phyloP scores from a whole-genome alignment of 2,113 vertebrate species.

The Cairina moschata region DNA sequence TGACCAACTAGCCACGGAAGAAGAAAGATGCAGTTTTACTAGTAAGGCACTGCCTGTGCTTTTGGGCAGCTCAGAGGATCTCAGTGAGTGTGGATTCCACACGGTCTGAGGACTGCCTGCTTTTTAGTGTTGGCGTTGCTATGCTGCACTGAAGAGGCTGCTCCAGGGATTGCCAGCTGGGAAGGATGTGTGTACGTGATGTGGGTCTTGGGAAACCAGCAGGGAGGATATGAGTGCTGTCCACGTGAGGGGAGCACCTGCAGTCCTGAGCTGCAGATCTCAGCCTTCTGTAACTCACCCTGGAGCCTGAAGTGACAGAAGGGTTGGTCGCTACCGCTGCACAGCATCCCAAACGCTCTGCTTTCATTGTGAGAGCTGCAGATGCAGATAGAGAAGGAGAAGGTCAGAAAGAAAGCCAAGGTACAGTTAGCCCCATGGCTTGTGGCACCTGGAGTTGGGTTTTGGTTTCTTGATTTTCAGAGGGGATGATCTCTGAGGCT shows the following conservation, averaged over 20 bases:
- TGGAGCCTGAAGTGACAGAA: background rate
- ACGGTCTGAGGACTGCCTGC: background rate
- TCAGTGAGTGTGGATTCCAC: background rate
- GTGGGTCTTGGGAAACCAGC: background rate
- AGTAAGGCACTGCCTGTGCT: background rate
- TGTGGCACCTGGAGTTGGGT: background rate
- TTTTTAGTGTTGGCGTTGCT: background rate
- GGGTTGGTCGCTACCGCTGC: background rate
- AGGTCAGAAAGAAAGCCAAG: background rate
- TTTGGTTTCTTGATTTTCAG: background rate
- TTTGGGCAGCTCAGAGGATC: background rate
- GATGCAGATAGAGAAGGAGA: background rate
- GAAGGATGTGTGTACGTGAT: background rate
- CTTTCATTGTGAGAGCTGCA: background rate
- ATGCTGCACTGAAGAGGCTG: background rate
- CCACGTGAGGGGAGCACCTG: background rate
- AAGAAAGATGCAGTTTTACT: background rate
- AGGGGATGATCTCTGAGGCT: background rate
- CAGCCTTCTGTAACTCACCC: background rate
- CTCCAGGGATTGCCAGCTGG: background rate
- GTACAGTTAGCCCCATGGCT: accelerated
- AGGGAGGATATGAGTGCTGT: background rate
- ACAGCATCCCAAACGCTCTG: background rate
- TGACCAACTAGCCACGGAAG: background rate
- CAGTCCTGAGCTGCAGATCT: background rate